Evolutionary conservation across 2,888 invertebrate genomes (phyloP).

Genomic region (Drosophila kambysellisi): DNA sequence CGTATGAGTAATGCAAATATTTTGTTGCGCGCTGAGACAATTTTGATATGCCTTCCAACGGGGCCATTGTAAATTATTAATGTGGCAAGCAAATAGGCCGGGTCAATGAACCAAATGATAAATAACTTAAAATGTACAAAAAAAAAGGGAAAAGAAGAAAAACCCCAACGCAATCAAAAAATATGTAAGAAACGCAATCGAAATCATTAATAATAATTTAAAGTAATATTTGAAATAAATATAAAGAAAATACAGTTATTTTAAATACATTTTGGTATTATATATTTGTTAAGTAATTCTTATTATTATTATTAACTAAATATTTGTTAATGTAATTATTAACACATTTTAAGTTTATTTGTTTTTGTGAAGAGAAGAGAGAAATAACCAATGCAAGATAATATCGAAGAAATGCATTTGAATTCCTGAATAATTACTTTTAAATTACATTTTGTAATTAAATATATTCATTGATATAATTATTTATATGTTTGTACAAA

Average conservation of each 20-base stretch:
- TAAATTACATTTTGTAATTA: background rate
- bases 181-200: background rate
- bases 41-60: constrained; percentile 32
- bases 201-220: background rate
- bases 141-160: background rate
- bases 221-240: background rate
- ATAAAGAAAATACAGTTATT: too few relatives aligned
- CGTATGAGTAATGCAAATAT: constrained; percentile 68
- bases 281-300: too few relatives aligned
- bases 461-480: background rate
- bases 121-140: background rate
- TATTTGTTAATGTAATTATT: background rate
- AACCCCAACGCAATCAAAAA: background rate
- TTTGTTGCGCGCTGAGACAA: constrained; percentile 46
- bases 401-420: background rate
- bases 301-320: background rate
- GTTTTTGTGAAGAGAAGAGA: background rate
- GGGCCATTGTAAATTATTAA: constrained; percentile 35
- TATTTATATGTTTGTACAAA: too few relatives aligned
- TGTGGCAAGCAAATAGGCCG: background rate
- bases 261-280: too few relatives aligned
- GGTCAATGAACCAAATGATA: background rate
- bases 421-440: background rate
- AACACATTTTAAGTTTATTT: background rate
- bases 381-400: background rate